Evolutionary conservation across 2,888 invertebrate genomes (phyloP), one percentile per base, ranked within the genome.

Genomic region (Tanaodytes sp.): DNA sequence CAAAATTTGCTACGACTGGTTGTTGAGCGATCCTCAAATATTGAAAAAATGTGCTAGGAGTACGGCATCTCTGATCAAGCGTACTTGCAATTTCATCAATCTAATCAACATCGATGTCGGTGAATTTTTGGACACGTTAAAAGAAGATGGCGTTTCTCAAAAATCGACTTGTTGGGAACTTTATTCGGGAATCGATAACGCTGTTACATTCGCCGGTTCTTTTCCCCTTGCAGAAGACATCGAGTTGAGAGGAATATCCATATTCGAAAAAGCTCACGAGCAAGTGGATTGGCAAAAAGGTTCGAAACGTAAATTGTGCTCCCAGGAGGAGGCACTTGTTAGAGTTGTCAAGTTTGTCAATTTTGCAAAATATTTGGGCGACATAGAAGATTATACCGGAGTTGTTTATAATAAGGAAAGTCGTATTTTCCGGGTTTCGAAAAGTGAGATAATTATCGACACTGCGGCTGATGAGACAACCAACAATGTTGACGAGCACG

Each of bases 1-100:
- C 19, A 93, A 92, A 84, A 85, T 95, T 72, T 89, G 94, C 69
- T 92, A 91, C 80, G 95, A 95, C 83, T 96, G 96, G 96, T 87
- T 95, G 73, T 89, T 89, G 54, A 89, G 91, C 51, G 93, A 96
- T 84, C 89, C 91, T 54, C 91, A 93, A 69, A 90, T 95, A 18
- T 88, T 96, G 19, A 88, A 91, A 73, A 91, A 92, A 1, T 94
- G 94, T 82, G 92, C 92, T 14, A 90, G 91, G 80, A 93, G 92
- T 78, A 94, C 94, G 19, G 91, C 91, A 40, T 90, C 91, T 43
- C 87, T 96, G 54, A 90, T 96, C 81, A 91, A 92, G 77, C 91
- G 94, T 83, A 90, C 95, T 19, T 91, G 93, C 43, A 91, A 91
- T 73, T 86, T 96, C 52, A 85, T 95, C 6, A 96, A 96, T 85